phyloP scores from a whole-genome alignment of 2,888 invertebrate species.

The Plemyria rubiginata region DNA sequence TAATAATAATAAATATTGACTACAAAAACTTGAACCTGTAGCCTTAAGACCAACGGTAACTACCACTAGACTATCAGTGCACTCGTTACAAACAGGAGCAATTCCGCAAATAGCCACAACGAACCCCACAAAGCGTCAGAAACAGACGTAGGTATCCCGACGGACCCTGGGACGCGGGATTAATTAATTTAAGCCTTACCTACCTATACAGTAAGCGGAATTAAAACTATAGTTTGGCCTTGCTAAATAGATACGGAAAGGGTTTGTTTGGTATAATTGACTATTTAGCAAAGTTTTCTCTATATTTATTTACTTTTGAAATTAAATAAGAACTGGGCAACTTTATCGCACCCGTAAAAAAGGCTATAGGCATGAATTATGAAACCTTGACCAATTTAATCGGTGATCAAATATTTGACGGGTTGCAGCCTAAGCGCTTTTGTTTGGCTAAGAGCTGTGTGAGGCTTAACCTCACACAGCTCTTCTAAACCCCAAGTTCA shows the following conservation, averaged over 20 bases:
- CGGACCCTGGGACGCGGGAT: constrained; percentile 9
- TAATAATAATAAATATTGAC: too few relatives aligned
- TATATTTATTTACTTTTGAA: too few relatives aligned
- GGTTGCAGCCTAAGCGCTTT: too few relatives aligned
- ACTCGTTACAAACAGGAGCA: constrained; percentile 11
- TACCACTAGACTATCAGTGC: not conserved
- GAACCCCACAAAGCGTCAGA: constrained; percentile 9
- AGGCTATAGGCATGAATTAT: too few relatives aligned
- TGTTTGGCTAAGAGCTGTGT: too few relatives aligned
- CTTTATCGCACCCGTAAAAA: too few relatives aligned
- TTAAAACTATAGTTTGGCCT: not conserved
- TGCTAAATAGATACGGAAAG: not conserved
- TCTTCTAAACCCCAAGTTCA: too few relatives aligned
- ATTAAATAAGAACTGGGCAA: too few relatives aligned
- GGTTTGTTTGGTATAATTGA: not conserved
- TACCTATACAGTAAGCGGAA: not conserved
- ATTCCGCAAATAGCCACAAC: constrained; percentile 11
- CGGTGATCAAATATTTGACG: too few relatives aligned
- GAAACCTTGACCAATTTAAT: too few relatives aligned
- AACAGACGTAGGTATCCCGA: constrained; percentile 13
- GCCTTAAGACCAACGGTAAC: not conserved
- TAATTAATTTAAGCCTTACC: constrained; percentile 29
- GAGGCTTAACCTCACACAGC: too few relatives aligned
- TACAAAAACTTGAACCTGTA: not conserved
- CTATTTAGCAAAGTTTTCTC: not conserved